A percentile compares a stretch with the other conserved stretches of the same genome.
Conservation (phyloP, 2,888 invertebrate genomes). For the Tridacna crocea region DNA sequence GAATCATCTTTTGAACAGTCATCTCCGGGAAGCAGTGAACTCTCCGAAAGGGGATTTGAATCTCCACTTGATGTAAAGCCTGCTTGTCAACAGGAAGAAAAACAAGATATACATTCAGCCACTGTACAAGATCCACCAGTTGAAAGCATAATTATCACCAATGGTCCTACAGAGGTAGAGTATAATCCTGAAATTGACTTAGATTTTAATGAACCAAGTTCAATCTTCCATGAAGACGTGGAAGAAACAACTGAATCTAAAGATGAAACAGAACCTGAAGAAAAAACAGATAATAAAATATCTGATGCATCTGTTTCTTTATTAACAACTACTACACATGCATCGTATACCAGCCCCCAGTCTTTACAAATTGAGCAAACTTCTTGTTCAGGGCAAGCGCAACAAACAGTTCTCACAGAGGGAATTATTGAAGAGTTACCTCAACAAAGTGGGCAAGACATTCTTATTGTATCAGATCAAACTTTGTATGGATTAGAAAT, state of each 20-base stretch:
- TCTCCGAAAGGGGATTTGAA: constrained; percentile 71
- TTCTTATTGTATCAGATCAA: constrained; percentile 76
- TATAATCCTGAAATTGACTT: constrained; percentile 84
- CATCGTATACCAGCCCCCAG: constrained; percentile 33
- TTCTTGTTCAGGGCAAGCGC: constrained; percentile 34
- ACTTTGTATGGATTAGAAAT: constrained; percentile 84
- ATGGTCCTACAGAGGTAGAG: constrained; percentile 86
- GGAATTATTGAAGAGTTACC: constrained; percentile 74
- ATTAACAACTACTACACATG: constrained; percentile 29
- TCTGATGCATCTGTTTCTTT: constrained; percentile 33
- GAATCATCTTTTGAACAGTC: constrained; percentile 78
- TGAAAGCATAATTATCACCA: constrained; percentile 69
- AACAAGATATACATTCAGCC: constrained; percentile 42
- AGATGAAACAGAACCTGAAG: constrained; percentile 28
- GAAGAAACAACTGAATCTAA: constrained; percentile 28
- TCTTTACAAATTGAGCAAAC: constrained; percentile 23
- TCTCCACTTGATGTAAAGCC: constrained; percentile 62
- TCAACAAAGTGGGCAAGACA: constrained; percentile 66
- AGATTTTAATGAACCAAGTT: constrained; percentile 54
- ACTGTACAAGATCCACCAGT: constrained; percentile 23
- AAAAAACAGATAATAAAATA: constrained; percentile 29
- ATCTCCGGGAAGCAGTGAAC: constrained; percentile 77
- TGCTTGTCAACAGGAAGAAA: constrained; percentile 25
- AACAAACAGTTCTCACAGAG: constrained; percentile 62
- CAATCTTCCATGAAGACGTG: constrained; percentile 10